Evolutionary conservation across 35 echinoderm and acorn worm genomes (phyloP).

Genomic region (Hemicentrotus pulcherrimus): DNA sequence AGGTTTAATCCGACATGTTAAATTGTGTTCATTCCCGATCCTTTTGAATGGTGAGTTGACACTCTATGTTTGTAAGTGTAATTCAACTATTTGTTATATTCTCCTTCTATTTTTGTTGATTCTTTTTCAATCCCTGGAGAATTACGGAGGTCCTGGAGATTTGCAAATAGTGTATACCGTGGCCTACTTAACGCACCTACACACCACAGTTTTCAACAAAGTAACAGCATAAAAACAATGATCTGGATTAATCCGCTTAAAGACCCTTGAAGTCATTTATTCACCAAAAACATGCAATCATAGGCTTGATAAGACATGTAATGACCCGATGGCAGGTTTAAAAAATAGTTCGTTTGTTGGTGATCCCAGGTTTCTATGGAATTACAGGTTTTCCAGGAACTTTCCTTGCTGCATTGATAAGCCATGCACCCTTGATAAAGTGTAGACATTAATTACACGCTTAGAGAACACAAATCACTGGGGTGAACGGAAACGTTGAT

Average conservation of each 20-base stretch:
- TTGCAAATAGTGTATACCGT: no score
- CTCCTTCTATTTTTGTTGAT: no score
- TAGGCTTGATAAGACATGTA: background rate
- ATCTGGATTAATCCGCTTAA: background rate
- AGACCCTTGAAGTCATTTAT: background rate
- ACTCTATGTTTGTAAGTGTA: no score
- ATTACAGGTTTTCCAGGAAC: background rate
- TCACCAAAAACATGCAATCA: background rate
- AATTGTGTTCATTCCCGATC: no score
- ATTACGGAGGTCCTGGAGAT: no score
- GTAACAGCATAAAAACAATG: no score
- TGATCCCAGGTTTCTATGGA: background rate
- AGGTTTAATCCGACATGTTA: no score
- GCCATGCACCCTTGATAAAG: background rate
- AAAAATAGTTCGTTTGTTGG: background rate
- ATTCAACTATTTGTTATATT: no score
- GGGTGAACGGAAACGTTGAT: background rate
- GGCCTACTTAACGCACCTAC: no score
- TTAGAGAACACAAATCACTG: background rate
- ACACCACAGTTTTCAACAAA: no score
- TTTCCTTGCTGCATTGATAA: background rate
- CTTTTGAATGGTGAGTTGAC: no score
- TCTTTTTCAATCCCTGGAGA: no score
- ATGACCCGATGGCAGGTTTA: background rate
- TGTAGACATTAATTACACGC: constrained; percentile 12